Evolutionary conservation across 2,888 invertebrate species (phyloP).

Genomic region (Caenorhabditis auriculariae): DNA sequence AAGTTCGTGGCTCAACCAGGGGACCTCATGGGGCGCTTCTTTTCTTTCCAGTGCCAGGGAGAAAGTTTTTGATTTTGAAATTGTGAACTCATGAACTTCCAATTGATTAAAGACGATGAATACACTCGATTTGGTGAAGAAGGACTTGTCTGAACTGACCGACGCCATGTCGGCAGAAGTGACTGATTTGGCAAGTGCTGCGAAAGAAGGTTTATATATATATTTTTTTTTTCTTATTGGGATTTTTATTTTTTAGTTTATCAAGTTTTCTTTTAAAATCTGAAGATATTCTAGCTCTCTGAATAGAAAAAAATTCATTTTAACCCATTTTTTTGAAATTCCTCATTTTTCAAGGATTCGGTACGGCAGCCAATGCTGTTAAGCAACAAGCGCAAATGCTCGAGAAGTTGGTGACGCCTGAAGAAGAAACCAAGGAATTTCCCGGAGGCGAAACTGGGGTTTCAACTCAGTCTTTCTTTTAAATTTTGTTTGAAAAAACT

Average conservation of each 20-base stretch:
- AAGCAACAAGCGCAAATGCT: slow-evolving; percentile 57
- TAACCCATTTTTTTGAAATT: too few relatives aligned
- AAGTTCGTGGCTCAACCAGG: slow-evolving; percentile 34
- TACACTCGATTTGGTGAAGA: slow-evolving; percentile 59
- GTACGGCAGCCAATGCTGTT: slow-evolving; percentile 33
- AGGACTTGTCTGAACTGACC: slow-evolving; percentile 58
- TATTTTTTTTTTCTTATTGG: background rate
- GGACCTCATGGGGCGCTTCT: slow-evolving; percentile 45
- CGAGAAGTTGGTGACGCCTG: slow-evolving; percentile 49
- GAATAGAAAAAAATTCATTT: too few relatives aligned
- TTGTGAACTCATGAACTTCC: background rate
- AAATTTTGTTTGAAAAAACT: background rate
- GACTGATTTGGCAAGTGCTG: slow-evolving; percentile 40
- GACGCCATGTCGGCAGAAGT: slow-evolving; percentile 58
- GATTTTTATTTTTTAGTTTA: too few relatives aligned
- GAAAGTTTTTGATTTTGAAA: slow-evolving; percentile 33
- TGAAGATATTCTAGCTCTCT: too few relatives aligned
- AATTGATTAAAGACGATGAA: slow-evolving; percentile 49
- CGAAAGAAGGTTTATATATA: slow-evolving; percentile 28
- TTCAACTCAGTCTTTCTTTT: background rate
- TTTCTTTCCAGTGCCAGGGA: slow-evolving; percentile 53
- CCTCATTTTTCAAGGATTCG: slow-evolving; percentile 14
- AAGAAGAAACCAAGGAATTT: slow-evolving; percentile 30
- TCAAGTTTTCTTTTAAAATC: too few relatives aligned
- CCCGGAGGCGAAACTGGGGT: slow-evolving; percentile 9